phyloP scores from a whole-genome alignment of 2,113 vertebrate species.

The Dissostichus mawsoni region DNA sequence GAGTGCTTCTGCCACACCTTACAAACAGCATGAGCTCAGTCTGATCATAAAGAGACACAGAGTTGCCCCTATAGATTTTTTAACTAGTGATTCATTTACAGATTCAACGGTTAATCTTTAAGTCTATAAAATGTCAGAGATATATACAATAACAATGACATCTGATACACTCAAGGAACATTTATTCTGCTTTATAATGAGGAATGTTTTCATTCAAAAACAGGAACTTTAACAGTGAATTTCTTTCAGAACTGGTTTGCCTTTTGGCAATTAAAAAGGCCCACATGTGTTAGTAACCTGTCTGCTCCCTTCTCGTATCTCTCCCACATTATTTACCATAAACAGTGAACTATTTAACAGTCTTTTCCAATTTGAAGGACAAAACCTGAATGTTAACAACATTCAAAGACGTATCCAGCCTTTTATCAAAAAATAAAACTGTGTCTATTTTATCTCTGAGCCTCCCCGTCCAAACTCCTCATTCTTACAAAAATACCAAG shows the following conservation, averaged over 20 bases:
- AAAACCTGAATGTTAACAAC: background rate
- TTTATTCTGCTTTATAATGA: background rate
- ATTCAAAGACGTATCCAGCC: background rate
- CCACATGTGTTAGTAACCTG: background rate
- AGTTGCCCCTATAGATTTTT: background rate
- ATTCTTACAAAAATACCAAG: background rate
- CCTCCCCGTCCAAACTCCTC: too few species aligned
- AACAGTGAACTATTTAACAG: background rate
- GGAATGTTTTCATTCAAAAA: background rate
- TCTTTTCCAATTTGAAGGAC: conserved; percentile 8
- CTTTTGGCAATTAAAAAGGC: too few species aligned
- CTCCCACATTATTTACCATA: conserved; percentile 2
- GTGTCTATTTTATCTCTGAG: conserved; percentile 8
- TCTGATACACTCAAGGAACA: background rate
- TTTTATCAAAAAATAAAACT: conserved; percentile 10
- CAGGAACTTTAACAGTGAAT: background rate
- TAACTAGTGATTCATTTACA: background rate
- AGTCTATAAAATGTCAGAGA: background rate
- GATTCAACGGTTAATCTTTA: background rate
- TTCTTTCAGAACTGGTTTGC: background rate
- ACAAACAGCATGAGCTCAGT: background rate
- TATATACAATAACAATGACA: background rate
- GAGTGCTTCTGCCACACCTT: background rate
- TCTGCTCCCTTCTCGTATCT: background rate
- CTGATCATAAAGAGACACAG: too few species aligned